Evolutionary conservation across 2,113 vertebrate species (phyloP).

Genomic region (western clawed frog (Xenopus tropicalis)): DNA sequence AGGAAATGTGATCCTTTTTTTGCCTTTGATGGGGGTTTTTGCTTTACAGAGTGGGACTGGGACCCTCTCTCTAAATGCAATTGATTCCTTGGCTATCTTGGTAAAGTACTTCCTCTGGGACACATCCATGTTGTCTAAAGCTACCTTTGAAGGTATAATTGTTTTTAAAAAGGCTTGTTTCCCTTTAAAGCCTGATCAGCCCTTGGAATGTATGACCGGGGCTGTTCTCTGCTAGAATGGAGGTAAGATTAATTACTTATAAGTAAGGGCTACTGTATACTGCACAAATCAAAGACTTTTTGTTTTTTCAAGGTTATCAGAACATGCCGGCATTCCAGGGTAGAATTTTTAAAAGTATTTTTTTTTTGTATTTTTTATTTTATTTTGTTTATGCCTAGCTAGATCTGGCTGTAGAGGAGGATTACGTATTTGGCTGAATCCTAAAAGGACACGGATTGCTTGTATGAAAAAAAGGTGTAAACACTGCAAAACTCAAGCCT

Average conservation of each 20-base stretch:
- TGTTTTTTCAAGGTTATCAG: not conserved
- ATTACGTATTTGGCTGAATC: too few species aligned
- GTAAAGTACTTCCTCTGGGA: not conserved
- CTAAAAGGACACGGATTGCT: too few species aligned
- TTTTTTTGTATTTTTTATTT: not conserved
- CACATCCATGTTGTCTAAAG: not conserved
- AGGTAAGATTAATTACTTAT: not conserved
- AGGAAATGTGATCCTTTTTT: not conserved
- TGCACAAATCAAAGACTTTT: not conserved
- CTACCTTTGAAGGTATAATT: not conserved
- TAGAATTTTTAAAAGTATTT: not conserved
- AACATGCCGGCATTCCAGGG: not conserved
- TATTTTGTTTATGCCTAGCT: too few species aligned
- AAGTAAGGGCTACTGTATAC: not conserved
- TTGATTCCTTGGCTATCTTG: not conserved
- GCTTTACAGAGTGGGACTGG: not conserved
- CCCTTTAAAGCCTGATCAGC: not conserved
- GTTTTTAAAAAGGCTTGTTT: not conserved
- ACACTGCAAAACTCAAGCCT: too few species aligned
- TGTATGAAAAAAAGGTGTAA: too few species aligned
- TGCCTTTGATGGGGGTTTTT: not conserved
- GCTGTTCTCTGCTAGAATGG: not conserved
- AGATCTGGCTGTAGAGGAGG: too few species aligned
- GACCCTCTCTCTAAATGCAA: not conserved
- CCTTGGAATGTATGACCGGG: not conserved